A percentile compares a stretch with the other conserved stretches of the same genome.
Conservation (phyloP, 1,140 invertebrate species). For the Bursaphelenchus mucronatus region DNA sequence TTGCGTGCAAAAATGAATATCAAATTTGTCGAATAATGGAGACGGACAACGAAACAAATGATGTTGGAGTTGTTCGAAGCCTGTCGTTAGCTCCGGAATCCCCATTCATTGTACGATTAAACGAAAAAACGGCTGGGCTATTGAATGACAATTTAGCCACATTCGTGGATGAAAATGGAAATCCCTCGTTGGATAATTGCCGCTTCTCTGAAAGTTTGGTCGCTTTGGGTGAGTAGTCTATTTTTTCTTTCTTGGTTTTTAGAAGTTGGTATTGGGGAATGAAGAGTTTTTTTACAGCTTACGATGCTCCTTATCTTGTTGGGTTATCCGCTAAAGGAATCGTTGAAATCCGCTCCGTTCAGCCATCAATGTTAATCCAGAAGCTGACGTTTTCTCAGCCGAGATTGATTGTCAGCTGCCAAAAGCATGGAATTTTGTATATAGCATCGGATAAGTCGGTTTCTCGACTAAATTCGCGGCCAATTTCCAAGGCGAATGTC, state of each 20-base stretch:
- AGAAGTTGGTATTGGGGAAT: background rate
- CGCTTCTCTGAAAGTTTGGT: conserved; percentile 24
- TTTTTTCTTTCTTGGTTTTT: background rate
- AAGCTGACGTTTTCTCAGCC: conserved; percentile 17
- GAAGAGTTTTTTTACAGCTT: conserved; percentile 13
- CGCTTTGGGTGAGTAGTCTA: conserved; percentile 22
- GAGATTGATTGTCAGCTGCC: conserved; percentile 17
- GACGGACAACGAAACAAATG: conserved; percentile 4
- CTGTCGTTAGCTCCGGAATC: background rate
- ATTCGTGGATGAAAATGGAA: conserved; percentile 17
- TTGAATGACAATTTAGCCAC: conserved; percentile 18
- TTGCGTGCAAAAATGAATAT: conserved; percentile 33
- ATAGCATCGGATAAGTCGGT: conserved; percentile 25
- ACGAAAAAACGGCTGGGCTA: conserved; percentile 10
- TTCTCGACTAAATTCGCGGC: conserved; percentile 33
- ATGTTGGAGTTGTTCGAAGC: background rate
- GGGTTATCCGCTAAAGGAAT: conserved; percentile 34
- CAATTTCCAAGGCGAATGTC: conserved; percentile 31
- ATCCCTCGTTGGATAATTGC: conserved; percentile 17
- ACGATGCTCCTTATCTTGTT: conserved; percentile 45
- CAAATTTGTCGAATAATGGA: conserved; percentile 24
- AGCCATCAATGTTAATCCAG: conserved; percentile 22
- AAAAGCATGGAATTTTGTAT: conserved; percentile 34
- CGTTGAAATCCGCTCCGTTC: conserved; percentile 40
- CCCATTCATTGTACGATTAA: conserved; percentile 8